A percentile compares a stretch with the other conserved stretches of the same genome.
These are phyloP conservation scores for Cephalopachus bancanus DNA, from an alignment of 2,797 vertebrate species.

Conservation along the genomic window DNA sequence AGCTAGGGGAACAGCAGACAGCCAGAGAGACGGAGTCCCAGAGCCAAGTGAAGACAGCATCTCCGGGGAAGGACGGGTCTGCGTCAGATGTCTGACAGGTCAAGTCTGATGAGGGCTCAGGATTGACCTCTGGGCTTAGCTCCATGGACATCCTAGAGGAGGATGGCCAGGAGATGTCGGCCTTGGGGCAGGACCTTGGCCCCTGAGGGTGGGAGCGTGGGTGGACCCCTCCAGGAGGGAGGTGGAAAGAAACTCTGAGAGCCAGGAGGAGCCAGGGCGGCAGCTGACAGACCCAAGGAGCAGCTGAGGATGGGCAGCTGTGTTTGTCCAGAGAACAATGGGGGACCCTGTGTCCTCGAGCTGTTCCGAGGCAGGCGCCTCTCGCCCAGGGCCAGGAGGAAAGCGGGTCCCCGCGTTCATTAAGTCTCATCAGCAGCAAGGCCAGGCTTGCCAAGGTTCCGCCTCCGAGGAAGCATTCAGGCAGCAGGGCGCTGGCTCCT, in stretches of 20 bases:
- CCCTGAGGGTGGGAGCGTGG: neutral
- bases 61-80: rapidly evolving
- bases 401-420: slow-evolving; percentile 1
- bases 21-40: rapidly evolving
- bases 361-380: neutral
- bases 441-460: neutral
- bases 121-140: neutral
- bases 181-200: neutral
- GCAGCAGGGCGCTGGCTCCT: neutral
- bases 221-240: neutral
- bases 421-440: slow-evolving; percentile 28
- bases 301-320: slow-evolving; percentile 61
- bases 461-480: neutral
- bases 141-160: neutral
- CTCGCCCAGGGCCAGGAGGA: slow-evolving; percentile 32
- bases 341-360: slow-evolving; percentile 59
- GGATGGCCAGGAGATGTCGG: neutral
- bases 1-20: neutral
- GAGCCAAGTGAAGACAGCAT: neutral
- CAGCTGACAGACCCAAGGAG: slow-evolving; percentile 37
- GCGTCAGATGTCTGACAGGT: neutral
- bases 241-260: neutral
- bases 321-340: slow-evolving; percentile 59
- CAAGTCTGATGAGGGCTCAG: neutral
- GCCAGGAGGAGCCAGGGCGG: neutral